Percentiles rank a stretch among this genome's conserved stretches.
phyloP scores from a whole-genome alignment of 1,140 invertebrate species.

The Heliconius eleuchia region DNA sequence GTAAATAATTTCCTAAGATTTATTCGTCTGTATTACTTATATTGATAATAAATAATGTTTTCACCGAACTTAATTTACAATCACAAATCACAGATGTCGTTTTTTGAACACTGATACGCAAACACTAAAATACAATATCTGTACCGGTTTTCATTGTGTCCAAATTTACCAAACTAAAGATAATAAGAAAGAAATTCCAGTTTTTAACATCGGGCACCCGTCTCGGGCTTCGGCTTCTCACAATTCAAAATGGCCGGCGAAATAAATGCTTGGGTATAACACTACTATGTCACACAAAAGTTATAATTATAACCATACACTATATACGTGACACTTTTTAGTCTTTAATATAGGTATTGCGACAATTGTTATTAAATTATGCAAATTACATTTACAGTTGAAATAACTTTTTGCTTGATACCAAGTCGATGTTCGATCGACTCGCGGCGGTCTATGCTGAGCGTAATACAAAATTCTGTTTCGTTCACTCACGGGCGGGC shows the following conservation, averaged over 20 bases:
- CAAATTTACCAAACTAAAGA: conserved; percentile 33
- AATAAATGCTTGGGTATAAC: conserved; percentile 53
- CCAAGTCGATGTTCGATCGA: conserved; percentile 52
- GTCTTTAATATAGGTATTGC: conserved; percentile 30
- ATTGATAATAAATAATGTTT: neutral
- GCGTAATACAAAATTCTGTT: conserved; percentile 56
- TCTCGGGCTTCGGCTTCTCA: conserved; percentile 44
- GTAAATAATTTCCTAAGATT: neutral
- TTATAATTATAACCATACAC: conserved; percentile 19
- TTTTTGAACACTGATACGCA: conserved; percentile 25
- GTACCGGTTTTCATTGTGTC: conserved; percentile 34
- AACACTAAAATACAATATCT: conserved; percentile 26
- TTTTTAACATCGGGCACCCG: conserved; percentile 58
- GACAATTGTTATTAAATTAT: conserved; percentile 54
- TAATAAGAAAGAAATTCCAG: conserved; percentile 46
- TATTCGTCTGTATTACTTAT: neutral
- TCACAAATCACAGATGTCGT: conserved; percentile 33
- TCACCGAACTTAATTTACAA: conserved; percentile 22
- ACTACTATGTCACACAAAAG: conserved; percentile 28
- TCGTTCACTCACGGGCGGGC: conserved; percentile 61
- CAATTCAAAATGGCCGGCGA: conserved; percentile 75
- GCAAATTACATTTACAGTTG: conserved; percentile 55
- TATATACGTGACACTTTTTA: conserved; percentile 22
- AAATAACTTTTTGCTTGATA: conserved; percentile 47
- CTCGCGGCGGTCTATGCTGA: conserved; percentile 48